Conservation (phyloP, 1,140 invertebrate species). For the Drosophila pruinosa region DNA sequence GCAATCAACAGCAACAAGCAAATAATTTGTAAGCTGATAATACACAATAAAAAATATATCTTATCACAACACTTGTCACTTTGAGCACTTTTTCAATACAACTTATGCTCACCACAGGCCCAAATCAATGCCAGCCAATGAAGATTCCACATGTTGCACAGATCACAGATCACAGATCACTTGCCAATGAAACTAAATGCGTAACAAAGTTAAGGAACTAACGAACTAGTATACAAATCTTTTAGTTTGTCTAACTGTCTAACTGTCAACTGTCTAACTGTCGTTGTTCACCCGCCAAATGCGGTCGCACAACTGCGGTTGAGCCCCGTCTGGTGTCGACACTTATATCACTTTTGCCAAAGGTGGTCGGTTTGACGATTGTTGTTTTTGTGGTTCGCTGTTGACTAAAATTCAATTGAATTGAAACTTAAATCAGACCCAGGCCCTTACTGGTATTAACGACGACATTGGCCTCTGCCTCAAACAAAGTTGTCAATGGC, state of each 20-base stretch:
- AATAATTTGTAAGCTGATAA: background rate
- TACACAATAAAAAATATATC: background rate
- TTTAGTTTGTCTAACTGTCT: constrained; percentile 7
- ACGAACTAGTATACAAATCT: constrained; percentile 25
- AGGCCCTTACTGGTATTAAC: constrained; percentile 4
- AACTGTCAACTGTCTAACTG: constrained; percentile 10
- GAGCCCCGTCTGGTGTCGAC: constrained; percentile 16
- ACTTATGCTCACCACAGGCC: constrained; percentile 51
- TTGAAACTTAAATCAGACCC: constrained; percentile 28
- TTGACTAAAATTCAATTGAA: constrained; percentile 12
- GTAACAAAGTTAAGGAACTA: background rate
- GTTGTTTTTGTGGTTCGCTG: constrained; percentile 10
- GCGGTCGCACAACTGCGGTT: constrained; percentile 70
- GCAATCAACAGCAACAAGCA: background rate
- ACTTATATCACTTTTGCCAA: constrained; percentile 61
- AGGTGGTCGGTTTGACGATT: constrained; percentile 17
- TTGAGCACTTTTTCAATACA: background rate
- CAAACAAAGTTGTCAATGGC: constrained; percentile 1
- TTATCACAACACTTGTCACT: constrained; percentile 8
- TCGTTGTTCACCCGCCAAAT: constrained; percentile 62
- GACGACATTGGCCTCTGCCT: constrained; percentile 8
- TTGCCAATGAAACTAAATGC: background rate
- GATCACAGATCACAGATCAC: background rate
- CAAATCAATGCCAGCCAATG: constrained; percentile 28
- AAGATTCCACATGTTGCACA: constrained; percentile 15